These are phyloP conservation scores for Cisticola juncidis DNA, from an alignment of 2,113 vertebrate genomes.

Conservation along the genomic window DNA sequence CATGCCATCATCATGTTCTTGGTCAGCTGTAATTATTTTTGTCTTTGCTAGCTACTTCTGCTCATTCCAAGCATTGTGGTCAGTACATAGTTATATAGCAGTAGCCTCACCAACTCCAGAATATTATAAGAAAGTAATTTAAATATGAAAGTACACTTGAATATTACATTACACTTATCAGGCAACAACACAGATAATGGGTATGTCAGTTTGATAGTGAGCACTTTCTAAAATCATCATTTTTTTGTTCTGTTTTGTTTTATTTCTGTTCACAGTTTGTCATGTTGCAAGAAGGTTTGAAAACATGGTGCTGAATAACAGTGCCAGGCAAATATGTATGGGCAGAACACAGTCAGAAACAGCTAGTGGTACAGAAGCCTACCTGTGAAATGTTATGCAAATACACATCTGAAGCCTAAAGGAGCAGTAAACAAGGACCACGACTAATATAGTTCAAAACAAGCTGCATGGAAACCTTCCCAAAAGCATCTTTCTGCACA, in stretches of 20 bases:
- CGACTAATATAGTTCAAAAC: not conserved
- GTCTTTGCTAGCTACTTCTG: conserved; percentile 1
- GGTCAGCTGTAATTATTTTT: not conserved
- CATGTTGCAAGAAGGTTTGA: not conserved
- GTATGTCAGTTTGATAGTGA: not conserved
- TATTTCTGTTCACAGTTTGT: not conserved
- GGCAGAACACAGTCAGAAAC: not conserved
- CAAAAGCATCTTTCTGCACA: not conserved
- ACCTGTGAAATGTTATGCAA: not conserved
- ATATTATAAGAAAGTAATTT: not conserved
- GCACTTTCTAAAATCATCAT: conserved; percentile 7
- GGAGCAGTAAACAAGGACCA: not conserved
- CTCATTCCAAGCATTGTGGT: conserved; percentile 1
- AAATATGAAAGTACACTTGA: not conserved
- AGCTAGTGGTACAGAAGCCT: not conserved
- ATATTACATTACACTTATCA: not conserved
- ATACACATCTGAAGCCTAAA: not conserved
- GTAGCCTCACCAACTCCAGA: not conserved
- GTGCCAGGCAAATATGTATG: not conserved
- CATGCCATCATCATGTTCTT: not conserved
- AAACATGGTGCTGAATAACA: not conserved
- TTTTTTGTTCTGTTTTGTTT: conserved; percentile 15
- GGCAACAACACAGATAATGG: not conserved
- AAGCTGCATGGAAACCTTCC: not conserved
- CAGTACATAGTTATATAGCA: not conserved